Base-by-base conservation (phyloP, 2,888 invertebrate genomes). In the Branchipolynoe longqiensis region DNA sequence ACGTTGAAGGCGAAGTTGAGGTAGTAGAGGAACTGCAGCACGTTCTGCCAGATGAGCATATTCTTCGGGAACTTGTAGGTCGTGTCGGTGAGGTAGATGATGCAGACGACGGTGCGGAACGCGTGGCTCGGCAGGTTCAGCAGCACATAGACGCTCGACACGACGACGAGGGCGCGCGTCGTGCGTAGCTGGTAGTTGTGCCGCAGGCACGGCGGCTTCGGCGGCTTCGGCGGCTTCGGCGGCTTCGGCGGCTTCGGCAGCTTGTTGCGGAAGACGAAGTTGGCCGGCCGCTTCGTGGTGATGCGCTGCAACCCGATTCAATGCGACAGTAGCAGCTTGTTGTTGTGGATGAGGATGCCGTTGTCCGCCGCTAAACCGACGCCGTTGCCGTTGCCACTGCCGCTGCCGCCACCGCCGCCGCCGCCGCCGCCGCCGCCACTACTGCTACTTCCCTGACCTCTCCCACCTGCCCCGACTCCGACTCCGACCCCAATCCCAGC, bases 61-160 rank as follows among this genome's bases (percentile, higher is more conserved):
- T 62, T 73, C 41, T 82, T 33, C 18, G 86, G 82, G 36, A 86
- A 41, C 40, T 74, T 64, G 64, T 82, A 86, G 25, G 83, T 31
- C 54, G 85, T 81, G 33, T 86, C 64, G 18, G 86, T 64, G 25
- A 88, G 54, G 74, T 85, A 84, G 18, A 87, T 85, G 69, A 88
- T 59, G 85, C 87, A 87, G 38, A 86, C 88, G 31, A 86, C 83
- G 28, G 87, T 81, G 33, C 86, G 86, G 84, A 88, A 87, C 40
- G 86, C 88, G 82, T 87, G 87, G 84, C 86, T 87, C 38, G 89
- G 89, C 25, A 89, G 84, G 81, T 88, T 89, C 62, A 89, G 87
- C 6, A 87, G 83, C 14, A 89, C 86, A 64, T 88, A 89, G 40
- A 87, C 86, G 25, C 86, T 87, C 14, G 89, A 89, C 4, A 89